These are phyloP conservation scores for Rhipidura dahli DNA, from an alignment of 2,113 vertebrate species.

Conservation along the genomic window DNA sequence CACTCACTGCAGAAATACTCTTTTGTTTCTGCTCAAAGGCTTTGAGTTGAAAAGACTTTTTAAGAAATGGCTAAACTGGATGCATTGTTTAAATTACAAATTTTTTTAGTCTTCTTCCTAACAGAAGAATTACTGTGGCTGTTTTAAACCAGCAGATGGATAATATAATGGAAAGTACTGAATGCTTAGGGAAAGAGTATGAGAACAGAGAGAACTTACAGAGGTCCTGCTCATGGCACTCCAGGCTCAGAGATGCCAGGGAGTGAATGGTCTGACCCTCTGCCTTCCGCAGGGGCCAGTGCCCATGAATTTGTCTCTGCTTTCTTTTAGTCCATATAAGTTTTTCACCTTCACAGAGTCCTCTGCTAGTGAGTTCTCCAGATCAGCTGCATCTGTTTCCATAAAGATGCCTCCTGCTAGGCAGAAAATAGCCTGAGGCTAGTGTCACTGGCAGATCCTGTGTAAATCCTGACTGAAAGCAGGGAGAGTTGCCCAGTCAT, in stretches of 20 bases:
- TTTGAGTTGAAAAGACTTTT: background rate
- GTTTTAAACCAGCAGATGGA: background rate
- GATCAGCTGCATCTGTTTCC: background rate
- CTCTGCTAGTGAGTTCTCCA: background rate
- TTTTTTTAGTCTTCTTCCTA: background rate
- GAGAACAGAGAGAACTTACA: background rate
- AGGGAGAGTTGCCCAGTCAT: background rate
- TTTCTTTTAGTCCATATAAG: background rate
- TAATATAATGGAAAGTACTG: background rate
- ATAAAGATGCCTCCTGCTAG: background rate
- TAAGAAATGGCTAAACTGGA: background rate
- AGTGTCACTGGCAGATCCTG: background rate
- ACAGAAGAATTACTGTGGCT: background rate
- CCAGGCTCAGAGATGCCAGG: background rate
- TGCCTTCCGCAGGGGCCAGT: background rate
- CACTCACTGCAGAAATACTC: background rate
- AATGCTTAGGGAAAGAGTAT: background rate
- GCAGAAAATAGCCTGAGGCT: background rate
- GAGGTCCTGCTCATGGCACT: background rate
- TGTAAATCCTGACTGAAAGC: background rate
- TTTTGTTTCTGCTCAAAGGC: background rate
- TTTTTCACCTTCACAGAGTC: background rate
- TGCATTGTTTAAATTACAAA: background rate
- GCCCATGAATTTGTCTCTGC: background rate
- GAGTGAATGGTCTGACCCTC: background rate